Conservation (phyloP, 2,797 vertebrate species). For the Lacerta bilineata region DNA sequence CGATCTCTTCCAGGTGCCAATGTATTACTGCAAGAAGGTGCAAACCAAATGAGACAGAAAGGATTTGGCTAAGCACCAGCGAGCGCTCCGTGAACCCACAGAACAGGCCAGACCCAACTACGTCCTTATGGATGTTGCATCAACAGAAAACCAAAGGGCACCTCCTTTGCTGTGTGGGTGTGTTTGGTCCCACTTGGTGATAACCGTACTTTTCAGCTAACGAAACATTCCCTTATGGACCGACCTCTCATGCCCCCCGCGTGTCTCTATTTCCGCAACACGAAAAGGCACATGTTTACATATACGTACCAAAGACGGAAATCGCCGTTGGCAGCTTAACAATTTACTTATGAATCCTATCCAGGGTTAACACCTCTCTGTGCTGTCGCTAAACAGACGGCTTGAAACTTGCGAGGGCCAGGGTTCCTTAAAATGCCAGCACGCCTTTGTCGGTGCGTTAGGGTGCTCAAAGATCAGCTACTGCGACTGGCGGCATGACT, state of each 20-base stretch:
- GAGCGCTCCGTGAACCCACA: too few species aligned
- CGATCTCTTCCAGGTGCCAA: neutral
- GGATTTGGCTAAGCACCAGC: too few species aligned
- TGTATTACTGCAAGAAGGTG: neutral
- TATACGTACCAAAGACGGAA: constrained; percentile 10
- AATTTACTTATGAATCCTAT: constrained; percentile 59
- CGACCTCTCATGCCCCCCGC: neutral
- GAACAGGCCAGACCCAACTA: neutral
- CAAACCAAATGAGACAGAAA: neutral
- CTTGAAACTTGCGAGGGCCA: constrained; percentile 60
- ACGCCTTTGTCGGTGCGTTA: constrained; percentile 54
- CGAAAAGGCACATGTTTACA: constrained; percentile 45
- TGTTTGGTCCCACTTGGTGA: neutral
- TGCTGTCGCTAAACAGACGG: constrained; percentile 45
- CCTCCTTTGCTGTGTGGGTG: neutral
- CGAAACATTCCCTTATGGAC: constrained; percentile 13
- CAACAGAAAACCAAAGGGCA: neutral
- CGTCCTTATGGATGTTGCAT: neutral
- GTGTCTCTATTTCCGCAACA: constrained; percentile 21
- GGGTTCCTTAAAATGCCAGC: constrained; percentile 62
- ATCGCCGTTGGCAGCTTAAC: constrained; percentile 49
- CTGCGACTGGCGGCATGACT: constrained; percentile 44
- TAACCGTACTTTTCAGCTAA: constrained; percentile 39
- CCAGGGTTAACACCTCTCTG: neutral
- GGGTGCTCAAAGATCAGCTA: constrained; percentile 50